Conservation (phyloP, 53 echinoderm and acorn worm species). For the Patiria pectinifera region DNA sequence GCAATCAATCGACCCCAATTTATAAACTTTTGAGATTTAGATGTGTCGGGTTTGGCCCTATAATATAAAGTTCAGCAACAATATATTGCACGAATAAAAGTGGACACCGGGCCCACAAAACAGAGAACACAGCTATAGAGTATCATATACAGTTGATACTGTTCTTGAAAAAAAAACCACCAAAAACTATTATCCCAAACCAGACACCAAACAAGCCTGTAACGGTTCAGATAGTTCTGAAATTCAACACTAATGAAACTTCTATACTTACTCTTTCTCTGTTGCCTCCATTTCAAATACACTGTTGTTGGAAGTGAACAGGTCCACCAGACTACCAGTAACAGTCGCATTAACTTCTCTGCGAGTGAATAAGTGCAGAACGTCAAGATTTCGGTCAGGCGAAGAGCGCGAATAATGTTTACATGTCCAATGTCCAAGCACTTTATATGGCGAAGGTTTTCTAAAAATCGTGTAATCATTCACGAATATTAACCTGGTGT, state of each 20-base stretch:
- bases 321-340: background rate
- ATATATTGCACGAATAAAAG: too few relatives aligned
- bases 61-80: too few relatives aligned
- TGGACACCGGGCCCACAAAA: too few relatives aligned
- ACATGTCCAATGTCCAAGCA: slow-evolving; percentile 1
- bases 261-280: background rate
- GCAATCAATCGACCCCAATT: too few relatives aligned
- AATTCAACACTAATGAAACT: background rate
- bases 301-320: background rate
- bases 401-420: background rate
- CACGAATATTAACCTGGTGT: background rate
- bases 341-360: background rate
- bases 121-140: too few relatives aligned
- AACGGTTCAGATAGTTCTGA: background rate
- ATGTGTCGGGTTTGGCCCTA: too few relatives aligned
- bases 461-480: background rate
- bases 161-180: too few relatives aligned
- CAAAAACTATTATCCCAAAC: too few relatives aligned
- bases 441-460: background rate
- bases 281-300: background rate
- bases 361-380: background rate
- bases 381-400: background rate
- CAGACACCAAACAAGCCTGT: background rate
- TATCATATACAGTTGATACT: too few relatives aligned
- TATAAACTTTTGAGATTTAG: too few relatives aligned